Evolutionary conservation across 2,888 invertebrate species (phyloP).

Genomic region (Tachina lurida): DNA sequence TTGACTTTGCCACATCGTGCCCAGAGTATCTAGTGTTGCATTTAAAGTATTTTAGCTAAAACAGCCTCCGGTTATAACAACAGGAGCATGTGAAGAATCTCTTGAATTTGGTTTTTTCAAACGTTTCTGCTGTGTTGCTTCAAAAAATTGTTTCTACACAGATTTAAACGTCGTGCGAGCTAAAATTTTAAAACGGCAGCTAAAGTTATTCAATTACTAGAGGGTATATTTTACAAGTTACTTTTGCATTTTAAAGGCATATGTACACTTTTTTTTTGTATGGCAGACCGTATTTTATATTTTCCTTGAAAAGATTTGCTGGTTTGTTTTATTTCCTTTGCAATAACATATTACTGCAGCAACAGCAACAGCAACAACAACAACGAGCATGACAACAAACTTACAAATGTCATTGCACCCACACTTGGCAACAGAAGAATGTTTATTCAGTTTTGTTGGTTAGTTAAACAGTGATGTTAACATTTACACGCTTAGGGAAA

Average conservation of each 20-base stretch:
- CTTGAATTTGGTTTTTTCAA: slow-evolving; percentile 22
- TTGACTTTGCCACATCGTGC: slow-evolving; percentile 23
- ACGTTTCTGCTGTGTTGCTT: neutral
- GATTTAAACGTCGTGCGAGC: slow-evolving; percentile 4
- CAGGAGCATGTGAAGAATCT: slow-evolving; percentile 61
- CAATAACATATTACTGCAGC: slow-evolving; percentile 9
- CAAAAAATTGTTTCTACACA: slow-evolving; percentile 20
- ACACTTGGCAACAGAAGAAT: slow-evolving; percentile 33
- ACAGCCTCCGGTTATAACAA: slow-evolving; percentile 58
- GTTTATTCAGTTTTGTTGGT: slow-evolving; percentile 9
- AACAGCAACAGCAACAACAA: slow-evolving; percentile 3
- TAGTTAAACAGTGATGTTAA: neutral
- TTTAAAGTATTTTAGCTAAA: slow-evolving; percentile 36
- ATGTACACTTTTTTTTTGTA: neutral
- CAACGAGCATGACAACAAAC: neutral
- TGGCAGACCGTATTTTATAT: neutral
- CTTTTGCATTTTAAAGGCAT: slow-evolving; percentile 47
- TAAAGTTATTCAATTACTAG: slow-evolving; percentile 67
- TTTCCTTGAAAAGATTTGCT: neutral
- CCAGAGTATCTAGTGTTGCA: slow-evolving; percentile 1
- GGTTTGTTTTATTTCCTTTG: slow-evolving; percentile 27
- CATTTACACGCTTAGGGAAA: slow-evolving; percentile 27
- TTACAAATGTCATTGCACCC: slow-evolving; percentile 67
- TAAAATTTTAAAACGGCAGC: slow-evolving; percentile 59
- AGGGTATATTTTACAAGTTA: slow-evolving; percentile 45